Evolutionary conservation across 2,888 invertebrate genomes (phyloP), one percentile per base, ranked within the genome.

Genomic region (Stenotaenia linearis): DNA sequence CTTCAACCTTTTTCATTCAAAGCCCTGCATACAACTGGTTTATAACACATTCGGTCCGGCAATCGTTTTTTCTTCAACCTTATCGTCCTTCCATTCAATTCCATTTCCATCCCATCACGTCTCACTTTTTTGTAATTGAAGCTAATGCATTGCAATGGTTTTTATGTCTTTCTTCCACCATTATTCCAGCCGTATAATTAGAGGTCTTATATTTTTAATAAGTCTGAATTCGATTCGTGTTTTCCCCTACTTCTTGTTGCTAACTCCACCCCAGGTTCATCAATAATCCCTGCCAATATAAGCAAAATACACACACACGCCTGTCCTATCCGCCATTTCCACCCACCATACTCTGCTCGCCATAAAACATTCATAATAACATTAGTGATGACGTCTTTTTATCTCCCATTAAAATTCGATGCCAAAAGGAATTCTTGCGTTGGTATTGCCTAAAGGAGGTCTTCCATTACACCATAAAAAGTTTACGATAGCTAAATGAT

Each of bases 311-410:
- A 45, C 32, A 37, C 18, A 45, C 50, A 18, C 15, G 7, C 7
- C 18, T 18, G 15, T 28, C 1, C 7, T 28, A 69, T n/a, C 23
- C 25, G 28, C 1, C 4, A 69, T 28, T 69, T 1, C 50, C 69
- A 10, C 69, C 69, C 21, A 61, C 23, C 61, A 61, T 25, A 6
- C 61, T 25, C 61, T 61, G 23, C 69, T 28, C 9, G 69, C 15
- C 69, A 69, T 69, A 69, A 69, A 69, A 69, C 69, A 28, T 69
- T 69, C 69, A 69, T 69, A 69, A 69, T 6, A 69, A 69, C 69
- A 69, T 69, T 69, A 69, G 69, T 69, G 69, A 69, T 69, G 69
- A 28, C 28, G 69, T 69, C 18, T 56, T 56, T 69, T 61, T 69
- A 69, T 69, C 69, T 28, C 25, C 69, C 69, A 69, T 69, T 69